Conservation (phyloP, 2,888 invertebrate species). For the Miltochrista miniata region DNA sequence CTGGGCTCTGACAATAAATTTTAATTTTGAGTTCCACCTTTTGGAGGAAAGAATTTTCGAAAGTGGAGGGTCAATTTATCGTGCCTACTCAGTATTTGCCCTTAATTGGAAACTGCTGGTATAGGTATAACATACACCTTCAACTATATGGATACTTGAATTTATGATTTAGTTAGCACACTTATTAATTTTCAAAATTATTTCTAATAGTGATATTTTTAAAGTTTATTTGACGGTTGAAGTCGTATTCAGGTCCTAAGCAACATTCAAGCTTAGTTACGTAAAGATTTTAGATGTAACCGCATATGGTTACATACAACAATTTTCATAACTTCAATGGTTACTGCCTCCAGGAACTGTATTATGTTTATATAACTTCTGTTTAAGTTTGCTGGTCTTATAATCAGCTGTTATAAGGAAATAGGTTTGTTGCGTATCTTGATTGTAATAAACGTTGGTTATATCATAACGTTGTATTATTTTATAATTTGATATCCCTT, state of each 20-base stretch:
- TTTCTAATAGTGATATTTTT: not conserved
- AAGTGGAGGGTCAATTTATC: too few relatives aligned
- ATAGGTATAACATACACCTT: too few relatives aligned
- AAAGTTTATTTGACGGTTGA: not conserved
- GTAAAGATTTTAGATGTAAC: not conserved
- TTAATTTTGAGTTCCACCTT: too few relatives aligned
- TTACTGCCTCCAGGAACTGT: constrained; percentile 1
- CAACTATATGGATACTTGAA: not conserved
- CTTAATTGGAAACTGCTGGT: too few relatives aligned
- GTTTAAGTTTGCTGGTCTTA: not conserved
- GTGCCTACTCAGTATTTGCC: too few relatives aligned
- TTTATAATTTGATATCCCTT: too few relatives aligned
- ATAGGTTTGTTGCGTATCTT: not conserved
- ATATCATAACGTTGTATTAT: too few relatives aligned
- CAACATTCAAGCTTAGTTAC: not conserved
- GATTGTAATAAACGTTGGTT: not conserved
- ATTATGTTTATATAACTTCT: constrained; percentile 4
- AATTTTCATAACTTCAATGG: not conserved
- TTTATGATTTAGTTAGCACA: too few relatives aligned
- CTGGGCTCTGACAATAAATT: too few relatives aligned
- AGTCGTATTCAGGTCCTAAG: not conserved
- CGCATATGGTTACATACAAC: not conserved
- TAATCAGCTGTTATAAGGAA: constrained; percentile 3
- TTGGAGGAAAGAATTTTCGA: too few relatives aligned
- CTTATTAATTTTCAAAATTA: too few relatives aligned